These are phyloP conservation scores for Cryptomyrus ogoouensis DNA, from an alignment of 2,113 vertebrate genomes.

Conservation along the genomic window DNA sequence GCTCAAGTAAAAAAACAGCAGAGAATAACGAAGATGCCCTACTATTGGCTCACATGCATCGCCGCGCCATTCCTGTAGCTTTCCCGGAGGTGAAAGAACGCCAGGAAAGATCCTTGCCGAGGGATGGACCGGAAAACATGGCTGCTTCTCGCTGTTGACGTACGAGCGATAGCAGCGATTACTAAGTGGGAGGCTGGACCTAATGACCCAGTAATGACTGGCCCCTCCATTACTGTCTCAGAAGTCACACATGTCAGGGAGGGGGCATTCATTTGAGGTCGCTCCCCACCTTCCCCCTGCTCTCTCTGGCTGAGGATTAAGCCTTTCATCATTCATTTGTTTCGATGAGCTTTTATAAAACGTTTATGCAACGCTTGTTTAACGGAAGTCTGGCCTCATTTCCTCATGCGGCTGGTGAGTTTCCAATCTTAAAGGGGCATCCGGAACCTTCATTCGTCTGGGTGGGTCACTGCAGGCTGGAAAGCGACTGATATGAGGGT, in stretches of 20 bases:
- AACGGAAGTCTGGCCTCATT: neutral
- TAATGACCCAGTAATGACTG: conserved; percentile 3
- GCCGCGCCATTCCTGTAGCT: neutral
- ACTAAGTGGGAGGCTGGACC: neutral
- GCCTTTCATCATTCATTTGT: neutral
- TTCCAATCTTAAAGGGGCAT: neutral
- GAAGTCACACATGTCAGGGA: neutral
- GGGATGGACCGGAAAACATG: neutral
- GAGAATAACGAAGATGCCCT: neutral
- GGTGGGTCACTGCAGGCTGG: neutral
- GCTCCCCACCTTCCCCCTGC: neutral
- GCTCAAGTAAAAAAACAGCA: conserved; percentile 5
- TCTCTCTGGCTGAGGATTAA: neutral
- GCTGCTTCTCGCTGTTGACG: neutral
- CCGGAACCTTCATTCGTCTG: neutral
- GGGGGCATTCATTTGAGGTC: neutral
- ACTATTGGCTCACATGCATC: neutral
- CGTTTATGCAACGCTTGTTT: neutral
- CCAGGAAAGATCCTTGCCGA: neutral
- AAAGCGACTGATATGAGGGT: neutral
- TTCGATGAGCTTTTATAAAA: neutral
- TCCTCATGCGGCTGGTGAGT: neutral
- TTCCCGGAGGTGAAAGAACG: neutral
- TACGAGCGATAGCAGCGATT: conserved; percentile 22
- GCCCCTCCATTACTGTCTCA: neutral